phyloP scores from a whole-genome alignment of 2,888 invertebrate genomes.

The Allolobophora icterica region DNA sequence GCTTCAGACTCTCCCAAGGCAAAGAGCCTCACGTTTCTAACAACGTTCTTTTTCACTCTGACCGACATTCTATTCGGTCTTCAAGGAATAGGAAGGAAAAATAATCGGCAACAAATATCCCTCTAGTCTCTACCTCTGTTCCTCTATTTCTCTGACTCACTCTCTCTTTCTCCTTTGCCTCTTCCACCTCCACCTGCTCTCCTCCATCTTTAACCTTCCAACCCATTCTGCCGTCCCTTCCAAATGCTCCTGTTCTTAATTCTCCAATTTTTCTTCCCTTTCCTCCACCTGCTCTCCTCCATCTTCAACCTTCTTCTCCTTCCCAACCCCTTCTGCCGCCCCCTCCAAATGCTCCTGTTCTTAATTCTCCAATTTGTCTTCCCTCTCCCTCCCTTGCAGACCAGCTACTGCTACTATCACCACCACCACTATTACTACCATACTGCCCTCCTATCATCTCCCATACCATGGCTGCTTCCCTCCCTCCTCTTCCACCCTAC shows the following conservation, averaged over 20 bases:
- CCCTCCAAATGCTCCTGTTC: neutral
- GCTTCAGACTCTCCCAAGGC: neutral
- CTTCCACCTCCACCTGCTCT: neutral
- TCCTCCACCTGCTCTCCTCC: neutral
- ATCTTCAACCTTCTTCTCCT: neutral
- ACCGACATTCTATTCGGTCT: neutral
- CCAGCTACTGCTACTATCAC: neutral
- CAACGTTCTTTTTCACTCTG: neutral
- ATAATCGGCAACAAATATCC: neutral
- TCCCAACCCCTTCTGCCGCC: neutral
- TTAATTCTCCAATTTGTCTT: neutral
- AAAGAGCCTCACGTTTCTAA: neutral
- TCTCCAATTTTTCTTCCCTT: neutral
- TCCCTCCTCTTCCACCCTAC: too few species aligned
- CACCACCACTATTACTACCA: too few species aligned
- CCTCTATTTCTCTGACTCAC: neutral
- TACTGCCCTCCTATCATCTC: neutral
- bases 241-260: neutral
- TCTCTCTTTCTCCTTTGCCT: neutral
- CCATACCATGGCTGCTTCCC: neutral
- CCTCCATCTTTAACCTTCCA: neutral
- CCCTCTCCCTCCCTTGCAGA: neutral
- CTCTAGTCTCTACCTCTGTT: neutral
- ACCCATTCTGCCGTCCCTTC: neutral
- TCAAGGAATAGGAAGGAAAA: neutral